phyloP scores from a whole-genome alignment of 2,113 vertebrate genomes.

The Scartelaos histophorus region DNA sequence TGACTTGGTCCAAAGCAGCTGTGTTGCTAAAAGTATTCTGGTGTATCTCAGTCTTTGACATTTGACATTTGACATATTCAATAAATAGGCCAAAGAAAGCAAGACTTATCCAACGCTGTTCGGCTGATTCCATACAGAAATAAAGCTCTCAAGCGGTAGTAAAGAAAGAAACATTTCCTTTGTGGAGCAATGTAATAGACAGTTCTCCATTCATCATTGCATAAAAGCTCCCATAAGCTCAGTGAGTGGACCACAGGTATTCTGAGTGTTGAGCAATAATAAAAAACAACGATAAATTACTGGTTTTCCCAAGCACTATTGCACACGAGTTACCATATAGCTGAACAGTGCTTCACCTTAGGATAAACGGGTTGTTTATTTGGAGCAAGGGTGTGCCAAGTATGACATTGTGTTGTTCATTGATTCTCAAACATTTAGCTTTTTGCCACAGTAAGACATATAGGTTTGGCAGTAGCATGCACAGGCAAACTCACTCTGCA shows the following conservation, averaged over 20 bases:
- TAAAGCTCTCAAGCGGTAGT: constrained; percentile 4
- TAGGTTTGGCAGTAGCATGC: not conserved
- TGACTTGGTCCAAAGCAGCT: constrained; percentile 12
- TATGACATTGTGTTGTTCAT: not conserved
- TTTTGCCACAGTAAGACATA: not conserved
- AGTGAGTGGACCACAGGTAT: not conserved
- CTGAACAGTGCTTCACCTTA: not conserved
- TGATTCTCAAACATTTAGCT: not conserved
- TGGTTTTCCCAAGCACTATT: constrained; percentile 1
- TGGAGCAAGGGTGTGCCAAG: not conserved
- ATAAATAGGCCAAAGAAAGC: constrained; percentile 32
- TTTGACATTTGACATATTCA: constrained; percentile 17
- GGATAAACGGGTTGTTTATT: not conserved
- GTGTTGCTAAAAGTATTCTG: constrained; percentile 6
- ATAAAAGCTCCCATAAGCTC: constrained; percentile 10
- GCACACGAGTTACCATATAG: not conserved
- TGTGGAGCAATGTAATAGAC: not conserved
- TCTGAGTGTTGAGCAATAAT: not conserved
- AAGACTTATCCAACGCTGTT: constrained; percentile 21
- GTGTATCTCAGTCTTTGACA: constrained; percentile 19
- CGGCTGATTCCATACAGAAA: constrained; percentile 9
- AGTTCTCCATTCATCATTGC: not conserved
- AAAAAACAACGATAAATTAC: not conserved
- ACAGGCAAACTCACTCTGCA: not conserved
- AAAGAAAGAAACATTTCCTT: constrained; percentile 13